phyloP scores from a whole-genome alignment of 1,140 invertebrate species.

The Solenopsis invicta region DNA sequence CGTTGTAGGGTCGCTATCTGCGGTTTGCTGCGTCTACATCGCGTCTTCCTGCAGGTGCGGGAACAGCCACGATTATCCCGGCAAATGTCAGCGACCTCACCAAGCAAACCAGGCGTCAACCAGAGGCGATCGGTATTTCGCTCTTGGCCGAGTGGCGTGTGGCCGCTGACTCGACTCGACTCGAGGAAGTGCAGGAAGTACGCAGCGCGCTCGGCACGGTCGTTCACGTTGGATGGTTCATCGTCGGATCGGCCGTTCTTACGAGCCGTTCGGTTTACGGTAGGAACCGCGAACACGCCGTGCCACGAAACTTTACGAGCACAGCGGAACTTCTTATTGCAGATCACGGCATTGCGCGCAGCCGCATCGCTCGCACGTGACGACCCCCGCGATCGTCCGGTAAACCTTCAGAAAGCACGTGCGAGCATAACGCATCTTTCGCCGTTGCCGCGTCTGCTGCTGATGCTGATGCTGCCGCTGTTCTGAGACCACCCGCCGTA shows the following conservation, averaged over 20 bases:
- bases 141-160: constrained; percentile 34
- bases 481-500: constrained; percentile 15
- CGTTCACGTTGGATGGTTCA: constrained; percentile 53
- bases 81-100: constrained; percentile 67
- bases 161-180: constrained; percentile 42
- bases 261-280: constrained; percentile 27
- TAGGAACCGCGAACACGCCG: constrained; percentile 50
- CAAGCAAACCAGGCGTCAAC: constrained; percentile 51
- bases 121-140: constrained; percentile 50
- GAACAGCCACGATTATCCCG: constrained; percentile 44
- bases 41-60: constrained; percentile 61
- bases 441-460: background rate
- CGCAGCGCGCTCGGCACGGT: constrained; percentile 14
- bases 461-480: background rate
- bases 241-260: constrained; percentile 38
- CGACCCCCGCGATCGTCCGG: constrained; percentile 29
- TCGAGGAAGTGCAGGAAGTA: constrained; percentile 23
- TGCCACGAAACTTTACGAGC: constrained; percentile 69
- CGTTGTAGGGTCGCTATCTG: constrained; percentile 34
- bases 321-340: constrained; percentile 53
- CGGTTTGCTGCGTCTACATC: constrained; percentile 53
- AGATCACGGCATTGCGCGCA: constrained; percentile 45
- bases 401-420: constrained; percentile 19
- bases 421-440: constrained; percentile 14
- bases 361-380: constrained; percentile 54